These are phyloP conservation scores for Machaerirhynchus nigripectus DNA, from an alignment of 2,113 vertebrate genomes.

Conservation along the genomic window DNA sequence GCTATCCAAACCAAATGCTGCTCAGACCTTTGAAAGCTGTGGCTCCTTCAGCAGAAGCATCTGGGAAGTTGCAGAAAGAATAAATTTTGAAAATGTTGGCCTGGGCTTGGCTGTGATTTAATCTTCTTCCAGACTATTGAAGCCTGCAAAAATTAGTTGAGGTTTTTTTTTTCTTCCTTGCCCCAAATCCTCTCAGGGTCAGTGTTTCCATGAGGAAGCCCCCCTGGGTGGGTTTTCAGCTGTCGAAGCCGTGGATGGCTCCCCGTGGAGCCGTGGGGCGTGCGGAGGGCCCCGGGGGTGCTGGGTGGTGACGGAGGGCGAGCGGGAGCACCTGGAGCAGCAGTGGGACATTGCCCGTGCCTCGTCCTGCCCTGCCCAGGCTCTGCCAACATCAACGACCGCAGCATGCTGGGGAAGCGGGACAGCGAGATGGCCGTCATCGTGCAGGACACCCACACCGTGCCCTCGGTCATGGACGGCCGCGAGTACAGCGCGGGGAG, in stretches of 20 bases:
- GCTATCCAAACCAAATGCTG: neutral
- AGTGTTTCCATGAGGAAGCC: neutral
- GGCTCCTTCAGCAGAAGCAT: neutral
- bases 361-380: conserved; percentile 60
- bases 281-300: fast-evolving
- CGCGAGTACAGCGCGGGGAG: conserved; percentile 80
- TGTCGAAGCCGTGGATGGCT: fast-evolving
- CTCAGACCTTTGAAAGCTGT: neutral
- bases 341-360: fast-evolving
- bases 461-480: conserved; percentile 87
- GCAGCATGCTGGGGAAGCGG: conserved; percentile 96
- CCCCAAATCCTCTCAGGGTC: neutral
- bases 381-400: conserved; percentile 98
- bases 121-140: neutral
- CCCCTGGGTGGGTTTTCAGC: neutral
- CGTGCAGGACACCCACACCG: conserved; percentile 83
- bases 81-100: neutral
- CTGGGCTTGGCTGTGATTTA: neutral
- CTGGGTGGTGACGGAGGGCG: fast-evolving
- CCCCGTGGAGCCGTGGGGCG: fast-evolving
- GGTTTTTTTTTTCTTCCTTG: fast-evolving
- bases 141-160: neutral
- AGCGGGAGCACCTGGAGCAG: neutral
- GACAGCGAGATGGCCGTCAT: conserved; percentile 96
- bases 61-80: neutral